These are phyloP conservation scores for Hippocampus guttulatus DNA, from an alignment of 2,113 vertebrate genomes.

Conservation along the genomic window DNA sequence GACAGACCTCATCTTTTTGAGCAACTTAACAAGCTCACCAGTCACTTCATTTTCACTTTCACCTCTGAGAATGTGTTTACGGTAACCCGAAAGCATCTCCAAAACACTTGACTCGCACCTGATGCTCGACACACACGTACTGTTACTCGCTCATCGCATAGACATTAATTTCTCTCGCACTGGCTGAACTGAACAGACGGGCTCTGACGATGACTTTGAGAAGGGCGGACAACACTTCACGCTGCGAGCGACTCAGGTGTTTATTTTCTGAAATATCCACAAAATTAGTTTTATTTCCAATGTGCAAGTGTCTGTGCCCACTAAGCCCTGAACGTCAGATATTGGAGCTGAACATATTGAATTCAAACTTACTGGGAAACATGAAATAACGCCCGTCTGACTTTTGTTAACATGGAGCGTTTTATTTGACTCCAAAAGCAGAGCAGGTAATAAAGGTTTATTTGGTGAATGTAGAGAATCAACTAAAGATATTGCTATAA, in stretches of 20 bases:
- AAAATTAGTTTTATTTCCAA: slow-evolving; percentile 22
- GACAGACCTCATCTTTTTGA: slow-evolving; percentile 23
- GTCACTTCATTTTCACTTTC: slow-evolving; percentile 25
- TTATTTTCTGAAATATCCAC: slow-evolving; percentile 18
- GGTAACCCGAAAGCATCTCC: slow-evolving; percentile 31
- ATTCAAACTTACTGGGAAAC: slow-evolving; percentile 22
- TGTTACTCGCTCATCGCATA: slow-evolving; percentile 22
- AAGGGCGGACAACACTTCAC: slow-evolving; percentile 13
- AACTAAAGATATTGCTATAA: not conserved
- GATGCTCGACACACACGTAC: slow-evolving; percentile 54
- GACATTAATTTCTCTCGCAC: slow-evolving; percentile 39
- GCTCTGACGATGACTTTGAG: slow-evolving; percentile 30
- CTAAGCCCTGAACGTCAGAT: not conserved
- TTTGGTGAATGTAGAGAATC: not conserved
- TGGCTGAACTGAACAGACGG: slow-evolving; percentile 36
- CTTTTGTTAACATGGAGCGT: not conserved
- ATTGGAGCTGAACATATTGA: slow-evolving; percentile 10
- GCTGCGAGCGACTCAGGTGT: not conserved
- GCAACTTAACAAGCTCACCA: slow-evolving; percentile 10
- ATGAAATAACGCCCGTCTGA: not conserved
- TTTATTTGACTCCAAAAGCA: not conserved
- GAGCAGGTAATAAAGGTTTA: not conserved
- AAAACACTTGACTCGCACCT: slow-evolving; percentile 40
- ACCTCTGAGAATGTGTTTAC: slow-evolving; percentile 39
- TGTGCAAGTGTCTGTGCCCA: not conserved